Conservation (phyloP, 2,888 invertebrate genomes). For the Poecilus cupreus region DNA sequence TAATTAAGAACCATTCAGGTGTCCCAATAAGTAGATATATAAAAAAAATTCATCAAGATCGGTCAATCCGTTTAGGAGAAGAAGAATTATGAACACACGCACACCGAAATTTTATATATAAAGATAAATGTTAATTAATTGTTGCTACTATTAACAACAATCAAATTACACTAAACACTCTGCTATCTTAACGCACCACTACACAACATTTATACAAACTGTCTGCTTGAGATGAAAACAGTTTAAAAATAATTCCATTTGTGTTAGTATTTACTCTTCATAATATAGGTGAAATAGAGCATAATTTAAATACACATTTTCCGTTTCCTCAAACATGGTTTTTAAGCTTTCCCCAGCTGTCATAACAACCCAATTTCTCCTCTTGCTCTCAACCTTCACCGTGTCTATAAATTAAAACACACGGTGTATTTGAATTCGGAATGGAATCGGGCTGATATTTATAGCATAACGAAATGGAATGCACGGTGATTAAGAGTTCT, state of each 20-base stretch:
- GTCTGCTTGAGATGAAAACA: too few relatives aligned
- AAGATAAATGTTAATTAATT: too few relatives aligned
- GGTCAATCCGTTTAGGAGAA: too few relatives aligned
- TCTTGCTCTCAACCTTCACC: neutral
- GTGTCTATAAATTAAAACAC: slow-evolving; percentile 17
- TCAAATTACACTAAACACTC: neutral
- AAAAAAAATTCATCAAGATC: too few relatives aligned
- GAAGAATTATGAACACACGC: too few relatives aligned
- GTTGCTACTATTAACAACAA: too few relatives aligned
- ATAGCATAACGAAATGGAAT: slow-evolving; percentile 19
- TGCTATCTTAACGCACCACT: neutral
- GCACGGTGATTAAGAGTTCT: slow-evolving; percentile 14
- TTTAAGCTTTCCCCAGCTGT: neutral
- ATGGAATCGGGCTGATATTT: slow-evolving; percentile 7
- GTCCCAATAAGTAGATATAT: too few relatives aligned
- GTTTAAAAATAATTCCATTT: too few relatives aligned
- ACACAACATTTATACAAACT: neutral
- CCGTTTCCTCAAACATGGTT: neutral
- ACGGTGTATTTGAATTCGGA: neutral
- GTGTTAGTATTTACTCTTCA: too few relatives aligned
- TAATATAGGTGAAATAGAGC: too few relatives aligned
- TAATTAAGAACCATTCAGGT: too few relatives aligned
- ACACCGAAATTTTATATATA: too few relatives aligned
- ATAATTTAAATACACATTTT: neutral
- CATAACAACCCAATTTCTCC: slow-evolving; percentile 11